Evolutionary conservation across 1,140 invertebrate genomes (phyloP), one percentile per base, ranked within the genome.

Genomic region (Apis mellifera): DNA sequence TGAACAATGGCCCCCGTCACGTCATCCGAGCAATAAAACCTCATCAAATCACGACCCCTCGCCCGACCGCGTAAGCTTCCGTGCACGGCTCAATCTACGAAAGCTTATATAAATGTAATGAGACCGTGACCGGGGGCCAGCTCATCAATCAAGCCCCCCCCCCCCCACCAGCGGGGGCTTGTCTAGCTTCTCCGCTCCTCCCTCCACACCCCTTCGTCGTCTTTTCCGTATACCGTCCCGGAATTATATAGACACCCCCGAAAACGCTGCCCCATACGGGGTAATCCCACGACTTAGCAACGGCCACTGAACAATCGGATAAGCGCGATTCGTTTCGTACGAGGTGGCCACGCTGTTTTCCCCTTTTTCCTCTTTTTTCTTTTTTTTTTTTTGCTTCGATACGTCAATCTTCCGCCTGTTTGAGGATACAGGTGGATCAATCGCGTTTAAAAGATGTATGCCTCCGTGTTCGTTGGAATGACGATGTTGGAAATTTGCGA

Each of bases 21-120:
- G 91, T 93, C 92, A 90, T 89, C 85, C 90, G 84, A 88, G 90
- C 93, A 94, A 94, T 94, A 94, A 94, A 94, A 93, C 91, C 93
- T 94, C 93, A 93, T 94, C 92, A 93, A 94, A 94, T 94, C 93
- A 93, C 91, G 90, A 92, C 92, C 90, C 92, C 89, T 89, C 88
- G 89, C 90, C 89, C 90, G 82, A 90, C 84, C 88, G 84, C 86
- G 90, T 94, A 93, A 94, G 93, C 93, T 90, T 92, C 89, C 87
- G 84, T 86, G 90, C 89, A 90, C 83, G 88, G 92, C 91, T 92
- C 92, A 93, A 94, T 94, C 92, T 94, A 93, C 91, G 90, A 91
- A 92, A 94, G 93, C 93, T 94, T 94, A 94, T 94, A 94, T 92
- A 94, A 93, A 92, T 93, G 93, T 94, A 94, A 94, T 94, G 93